These are phyloP conservation scores for Hippocampus abdominalis DNA, from an alignment of 2,113 vertebrate species.

Conservation along the genomic window DNA sequence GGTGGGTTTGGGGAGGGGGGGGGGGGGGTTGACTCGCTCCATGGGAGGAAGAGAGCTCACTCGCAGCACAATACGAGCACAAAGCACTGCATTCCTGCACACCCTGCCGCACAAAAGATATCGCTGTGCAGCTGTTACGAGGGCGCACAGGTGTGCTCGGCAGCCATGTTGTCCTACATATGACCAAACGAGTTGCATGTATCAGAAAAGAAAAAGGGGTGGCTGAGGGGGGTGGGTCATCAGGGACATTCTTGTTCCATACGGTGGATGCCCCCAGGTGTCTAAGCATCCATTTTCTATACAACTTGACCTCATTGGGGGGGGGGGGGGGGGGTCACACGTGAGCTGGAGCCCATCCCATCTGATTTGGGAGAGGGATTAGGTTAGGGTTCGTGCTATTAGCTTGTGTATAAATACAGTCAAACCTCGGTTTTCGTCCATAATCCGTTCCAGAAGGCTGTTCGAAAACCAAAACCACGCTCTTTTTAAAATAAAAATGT, in stretches of 20 bases:
- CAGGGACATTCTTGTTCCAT: background rate
- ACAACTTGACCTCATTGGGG: too few species aligned
- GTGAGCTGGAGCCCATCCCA: too few species aligned
- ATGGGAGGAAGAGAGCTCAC: constrained; percentile 24
- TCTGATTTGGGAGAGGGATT: too few species aligned
- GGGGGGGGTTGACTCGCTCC: constrained; percentile 4
- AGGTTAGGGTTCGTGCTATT: too few species aligned
- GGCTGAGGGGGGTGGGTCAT: background rate
- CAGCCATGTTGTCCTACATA: constrained; percentile 1
- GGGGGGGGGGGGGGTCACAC: too few species aligned
- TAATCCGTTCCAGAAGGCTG: too few species aligned
- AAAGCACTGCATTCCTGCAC: constrained; percentile 54
- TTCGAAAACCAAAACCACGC: too few species aligned
- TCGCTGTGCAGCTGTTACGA: background rate
- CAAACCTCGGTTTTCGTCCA: too few species aligned
- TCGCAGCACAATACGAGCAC: constrained; percentile 41
- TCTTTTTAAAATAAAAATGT: too few species aligned
- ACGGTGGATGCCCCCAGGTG: background rate
- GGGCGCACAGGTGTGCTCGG: constrained; percentile 1
- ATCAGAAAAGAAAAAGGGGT: background rate
- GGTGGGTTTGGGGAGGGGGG: constrained; percentile 4
- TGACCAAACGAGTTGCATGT: too few species aligned
- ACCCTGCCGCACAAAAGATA: constrained; percentile 24
- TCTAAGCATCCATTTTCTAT: background rate
- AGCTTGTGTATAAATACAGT: too few species aligned